Base-by-base conservation (phyloP, 2,113 vertebrate species). In the Ageneiosus marmoratus region DNA sequence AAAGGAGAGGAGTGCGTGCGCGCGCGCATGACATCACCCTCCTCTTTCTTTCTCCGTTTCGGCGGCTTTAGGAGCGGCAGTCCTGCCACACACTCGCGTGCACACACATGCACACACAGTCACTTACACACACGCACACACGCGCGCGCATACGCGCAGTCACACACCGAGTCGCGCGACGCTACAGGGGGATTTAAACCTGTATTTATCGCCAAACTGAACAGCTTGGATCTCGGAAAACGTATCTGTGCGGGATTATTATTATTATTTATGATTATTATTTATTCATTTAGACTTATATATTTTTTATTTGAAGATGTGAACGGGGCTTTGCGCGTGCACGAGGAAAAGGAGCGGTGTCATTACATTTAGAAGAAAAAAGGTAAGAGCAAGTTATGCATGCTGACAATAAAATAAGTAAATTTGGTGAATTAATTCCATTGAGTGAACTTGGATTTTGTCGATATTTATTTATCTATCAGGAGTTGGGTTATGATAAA, bases 21-120 rank as follows among this genome's bases (percentile, higher is more conserved):
- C 46, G 84, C 65, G 81, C 69, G 51, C 20, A 87, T 88, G 88
- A 88, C 88, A 85, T 87, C 86, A 88, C 46, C 76, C 24, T 62
- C 81, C 74, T 72, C 84, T 82, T 81, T 70, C 63, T 79, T 88
- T 74, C 85, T 87, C 81, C 78, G 48, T 58, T 75, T 77, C 81
- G 85, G 78, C 69, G 69, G 80, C 77, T 82, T 83, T 32, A 55
- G 77, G 22, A 76, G 75, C 65, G 63, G 27, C 67, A 65, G 63
- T 70, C 24, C 82, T 70, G 37, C 20, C 34, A 32, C 34, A 41
- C 48, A 27, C 72, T 34, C 58, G 24, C 81, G 16, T 32, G 16
- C 79, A 34, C 69, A 12, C 69, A n/a, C 56, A 18, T 27, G 5
- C 69, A 24, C 50, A 7, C 65, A 22, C 51, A 12, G 50, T 2